Percentiles rank a stretch among this genome's conserved stretches.
These are phyloP conservation scores for Cydia pomonella DNA, from an alignment of 1,140 invertebrate genomes.

Conservation along the genomic window DNA sequence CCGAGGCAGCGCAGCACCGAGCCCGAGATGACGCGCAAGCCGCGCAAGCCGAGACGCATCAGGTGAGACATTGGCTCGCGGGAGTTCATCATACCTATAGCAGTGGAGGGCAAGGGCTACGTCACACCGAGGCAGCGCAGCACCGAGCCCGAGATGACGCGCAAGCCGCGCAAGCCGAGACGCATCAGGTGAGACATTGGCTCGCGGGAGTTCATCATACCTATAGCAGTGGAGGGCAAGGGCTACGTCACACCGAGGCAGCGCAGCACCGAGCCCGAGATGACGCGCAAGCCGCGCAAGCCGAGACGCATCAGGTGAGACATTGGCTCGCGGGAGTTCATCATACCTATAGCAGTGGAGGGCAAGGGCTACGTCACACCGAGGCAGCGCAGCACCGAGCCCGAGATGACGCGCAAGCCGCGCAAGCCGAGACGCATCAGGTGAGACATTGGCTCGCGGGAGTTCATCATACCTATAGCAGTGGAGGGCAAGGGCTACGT, in stretches of 20 bases:
- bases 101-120: conserved; percentile 93
- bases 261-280: conserved; percentile 87
- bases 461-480: conserved; percentile 83
- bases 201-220: conserved; percentile 95
- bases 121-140: conserved; percentile 89
- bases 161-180: conserved; percentile 53
- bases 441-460: neutral
- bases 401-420: conserved; percentile 78
- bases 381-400: conserved; percentile 87
- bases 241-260: conserved; percentile 91
- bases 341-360: conserved; percentile 90
- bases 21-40: conserved; percentile 80
- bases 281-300: conserved; percentile 59
- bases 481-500: conserved; percentile 90
- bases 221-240: conserved; percentile 94
- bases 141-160: conserved; percentile 84
- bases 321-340: neutral
- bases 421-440: conserved; percentile 38
- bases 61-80: conserved; percentile 83
- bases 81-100: conserved; percentile 96
- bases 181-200: conserved; percentile 80
- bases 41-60: conserved; percentile 65
- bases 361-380: conserved; percentile 90
- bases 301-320: conserved; percentile 75
- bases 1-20: conserved; percentile 88